Evolutionary conservation across 2,797 vertebrate species (phyloP).

Genomic region (Clarias laeviceps): DNA sequence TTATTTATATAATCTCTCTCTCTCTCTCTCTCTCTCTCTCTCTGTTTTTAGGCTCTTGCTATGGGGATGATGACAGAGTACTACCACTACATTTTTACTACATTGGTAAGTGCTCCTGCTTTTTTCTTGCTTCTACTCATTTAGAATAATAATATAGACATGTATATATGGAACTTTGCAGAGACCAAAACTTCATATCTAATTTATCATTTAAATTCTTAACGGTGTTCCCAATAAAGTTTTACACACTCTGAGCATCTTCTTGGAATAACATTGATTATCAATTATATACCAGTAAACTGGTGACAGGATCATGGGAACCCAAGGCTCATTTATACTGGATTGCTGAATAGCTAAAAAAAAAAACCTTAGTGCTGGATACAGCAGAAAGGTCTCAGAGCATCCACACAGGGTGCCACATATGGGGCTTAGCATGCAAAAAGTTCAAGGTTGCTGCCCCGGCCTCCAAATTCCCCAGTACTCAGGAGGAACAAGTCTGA

Average conservation of each 20-base stretch:
- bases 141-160: background rate
- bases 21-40: slow-evolving; percentile 56
- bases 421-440: too few relatives aligned
- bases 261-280: background rate
- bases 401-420: too few relatives aligned
- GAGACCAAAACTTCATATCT: background rate
- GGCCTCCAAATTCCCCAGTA: too few relatives aligned
- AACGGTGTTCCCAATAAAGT: background rate
- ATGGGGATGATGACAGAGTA: slow-evolving; percentile 99
- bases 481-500: too few relatives aligned
- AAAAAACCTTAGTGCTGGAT: too few relatives aligned
- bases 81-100: slow-evolving; percentile 99
- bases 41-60: slow-evolving; percentile 84
- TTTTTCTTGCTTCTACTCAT: background rate
- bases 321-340: too few relatives aligned
- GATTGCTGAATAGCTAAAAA: too few relatives aligned
- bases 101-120: slow-evolving; percentile 86
- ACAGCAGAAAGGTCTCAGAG: too few relatives aligned
- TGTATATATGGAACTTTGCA: background rate
- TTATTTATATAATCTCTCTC: slow-evolving; percentile 31
- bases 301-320: too few relatives aligned
- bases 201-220: background rate
- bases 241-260: background rate
- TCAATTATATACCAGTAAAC: too few relatives aligned
- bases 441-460: too few relatives aligned